Percentiles rank a stretch among this genome's conserved stretches.
Conservation (phyloP, 2,113 vertebrate genomes). For the Pelecanus crispus region DNA sequence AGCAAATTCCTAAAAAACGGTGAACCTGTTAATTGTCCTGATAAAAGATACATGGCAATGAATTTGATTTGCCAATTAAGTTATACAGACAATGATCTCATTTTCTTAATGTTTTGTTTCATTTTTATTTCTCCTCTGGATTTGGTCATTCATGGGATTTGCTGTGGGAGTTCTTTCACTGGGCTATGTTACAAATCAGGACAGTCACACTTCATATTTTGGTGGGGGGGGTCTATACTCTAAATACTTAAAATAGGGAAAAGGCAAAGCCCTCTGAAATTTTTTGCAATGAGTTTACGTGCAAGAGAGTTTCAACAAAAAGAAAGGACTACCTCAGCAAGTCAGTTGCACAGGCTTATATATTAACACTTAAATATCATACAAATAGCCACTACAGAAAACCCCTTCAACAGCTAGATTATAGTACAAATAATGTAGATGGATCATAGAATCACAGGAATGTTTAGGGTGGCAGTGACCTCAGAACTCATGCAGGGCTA, state of each 20-base stretch:
- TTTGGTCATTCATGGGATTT: neutral
- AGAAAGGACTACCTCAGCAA: neutral
- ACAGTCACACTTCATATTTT: neutral
- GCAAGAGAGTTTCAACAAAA: neutral
- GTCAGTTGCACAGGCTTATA: neutral
- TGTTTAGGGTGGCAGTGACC: neutral
- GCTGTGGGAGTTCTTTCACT: neutral
- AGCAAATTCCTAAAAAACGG: neutral
- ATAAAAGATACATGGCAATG: neutral
- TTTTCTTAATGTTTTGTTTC: neutral
- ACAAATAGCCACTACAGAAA: neutral
- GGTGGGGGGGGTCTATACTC: rapidly evolving
- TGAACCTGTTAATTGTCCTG: neutral
- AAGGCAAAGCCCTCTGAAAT: neutral
- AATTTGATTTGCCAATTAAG: neutral
- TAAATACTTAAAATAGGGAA: neutral
- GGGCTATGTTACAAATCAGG: neutral
- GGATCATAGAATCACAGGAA: neutral
- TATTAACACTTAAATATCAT: neutral
- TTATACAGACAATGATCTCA: neutral
- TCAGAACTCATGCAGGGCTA: neutral
- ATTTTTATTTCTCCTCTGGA: neutral
- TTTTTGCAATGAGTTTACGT: neutral
- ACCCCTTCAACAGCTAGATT: neutral
- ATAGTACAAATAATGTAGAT: neutral